Base-by-base conservation (phyloP, 2,113 vertebrate species). In the Neogale vison region DNA sequence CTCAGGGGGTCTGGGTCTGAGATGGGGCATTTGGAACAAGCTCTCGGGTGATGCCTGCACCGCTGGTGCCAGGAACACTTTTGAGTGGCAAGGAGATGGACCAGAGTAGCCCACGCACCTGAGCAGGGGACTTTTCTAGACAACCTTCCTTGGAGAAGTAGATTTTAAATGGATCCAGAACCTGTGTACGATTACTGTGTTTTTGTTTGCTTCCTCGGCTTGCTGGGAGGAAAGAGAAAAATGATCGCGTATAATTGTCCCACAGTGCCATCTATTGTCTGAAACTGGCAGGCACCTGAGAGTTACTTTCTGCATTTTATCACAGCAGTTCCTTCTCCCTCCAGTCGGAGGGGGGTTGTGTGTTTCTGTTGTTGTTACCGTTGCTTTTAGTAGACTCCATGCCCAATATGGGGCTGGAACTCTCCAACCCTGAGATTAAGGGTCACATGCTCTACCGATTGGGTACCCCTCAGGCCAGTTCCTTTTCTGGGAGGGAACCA, bases 191-290 rank as follows among this genome's bases (percentile, higher is more conserved):
- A 55, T 52, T 45, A 36, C 45, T 4, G 24, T 20, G 26, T 55
- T 90, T 76, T 82, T 67, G 20, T 91, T 36, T 61, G 26, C 50
- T 77, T 63, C 76, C 21, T 3, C 0, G 7, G 88, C 52, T 87
- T 72, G 63, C 65, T 45, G 7, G 47, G 34, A 92, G 17, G 42
- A 29, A 5, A 5, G 45, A 36, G 59, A 84, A 45, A 17, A 55
- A 26, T 8, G 36, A 55, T 45, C 2, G 4, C 15, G n/a, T 95
- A 94, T 42, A 26, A 74, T 95, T 98, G 96, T 97, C 61, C 91
- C 97, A 96, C 97, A 99, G 96, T 98, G 99, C 98, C 99, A 99
- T 95, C 98, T 99, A 94, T 87, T 98, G 98, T 97, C 95, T 36
- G 14, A 97, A 98, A 96, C 59, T 13, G 36, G 29, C 17, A 92